Percentiles rank a stretch among this genome's conserved stretches.
These are phyloP conservation scores for Falcaria lacertinaria DNA, from an alignment of 2,888 invertebrate species.

Conservation along the genomic window DNA sequence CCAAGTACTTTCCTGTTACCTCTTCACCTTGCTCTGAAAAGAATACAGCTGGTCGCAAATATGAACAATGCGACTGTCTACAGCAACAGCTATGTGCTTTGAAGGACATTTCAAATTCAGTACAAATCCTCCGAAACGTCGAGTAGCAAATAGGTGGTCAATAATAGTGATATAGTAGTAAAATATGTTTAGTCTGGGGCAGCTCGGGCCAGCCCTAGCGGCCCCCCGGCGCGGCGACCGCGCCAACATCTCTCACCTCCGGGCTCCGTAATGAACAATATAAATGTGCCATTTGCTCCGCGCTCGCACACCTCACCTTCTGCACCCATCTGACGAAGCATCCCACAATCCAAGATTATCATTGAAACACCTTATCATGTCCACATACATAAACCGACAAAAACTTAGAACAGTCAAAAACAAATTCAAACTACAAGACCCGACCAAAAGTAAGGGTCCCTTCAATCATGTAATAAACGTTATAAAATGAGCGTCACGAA, in stretches of 20 bases:
- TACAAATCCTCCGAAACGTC: too few species aligned
- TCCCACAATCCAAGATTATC: background rate
- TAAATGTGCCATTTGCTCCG: slow-evolving; percentile 65
- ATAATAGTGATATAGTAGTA: too few species aligned
- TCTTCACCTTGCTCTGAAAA: too few species aligned
- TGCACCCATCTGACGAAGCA: background rate
- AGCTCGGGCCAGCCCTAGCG: slow-evolving; percentile 43
- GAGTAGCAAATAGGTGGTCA: too few species aligned
- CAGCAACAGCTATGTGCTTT: too few species aligned
- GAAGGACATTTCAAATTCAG: too few species aligned
- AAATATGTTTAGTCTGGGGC: background rate
- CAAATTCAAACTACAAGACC: slow-evolving; percentile 19
- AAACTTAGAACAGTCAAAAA: background rate
- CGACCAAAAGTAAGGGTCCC: slow-evolving; percentile 35
- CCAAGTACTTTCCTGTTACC: too few species aligned
- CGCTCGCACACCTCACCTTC: slow-evolving; percentile 1
- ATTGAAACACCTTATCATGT: background rate
- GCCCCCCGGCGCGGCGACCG: slow-evolving; percentile 59
- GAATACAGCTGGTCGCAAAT: too few species aligned
- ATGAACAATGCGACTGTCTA: too few species aligned
- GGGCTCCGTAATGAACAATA: slow-evolving; percentile 69
- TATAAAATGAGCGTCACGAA: slow-evolving; percentile 42
- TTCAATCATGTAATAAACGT: slow-evolving; percentile 32
- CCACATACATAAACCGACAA: background rate
- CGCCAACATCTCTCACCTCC: slow-evolving; percentile 77